Evolutionary conservation across 2,113 vertebrate genomes (phyloP), one percentile per base, ranked within the genome.

Genomic region (Nothocercus julius): DNA sequence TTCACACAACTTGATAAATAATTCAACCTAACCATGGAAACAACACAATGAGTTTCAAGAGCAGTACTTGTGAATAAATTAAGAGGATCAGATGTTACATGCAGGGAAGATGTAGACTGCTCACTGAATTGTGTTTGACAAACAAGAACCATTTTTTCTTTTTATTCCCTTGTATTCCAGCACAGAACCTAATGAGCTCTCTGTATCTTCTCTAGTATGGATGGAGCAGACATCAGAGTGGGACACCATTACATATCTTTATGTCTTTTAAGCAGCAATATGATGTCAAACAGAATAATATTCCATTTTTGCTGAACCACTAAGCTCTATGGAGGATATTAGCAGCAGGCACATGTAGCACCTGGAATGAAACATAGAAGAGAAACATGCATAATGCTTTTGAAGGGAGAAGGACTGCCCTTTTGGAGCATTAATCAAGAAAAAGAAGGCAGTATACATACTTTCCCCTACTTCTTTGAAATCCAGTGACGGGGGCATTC

Each of bases 281-380:
- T 34, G 32, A 74, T 34, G 19, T 59, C 25, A 70, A 25, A 54
- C 2, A 64, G 0, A 0, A 30, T 53, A 40, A 38, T 25, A 70
- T 78, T 54, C 51, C 30, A 38, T 27, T 78, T 82, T 78, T 75
- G 15, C 13, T 49, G 27, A 8, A 38, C 22, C 3, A 3, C 9
- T 59, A 38, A 44, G 13, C n/a, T 20, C 38, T 69, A 4, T 70
- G 47, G 2, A 38, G 8, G 25, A 82, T 24, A 32, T 42, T n/a
- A 82, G 13, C 19, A 82, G 36, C 66, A 64, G 32, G 9, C 21
- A 30, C 56, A 12, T 53, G 47, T 73, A 51, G 28, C 36, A 27
- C 21, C 0, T 0, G 25, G 4, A 54, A 7, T 1, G 42, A 9
- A 47, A 73, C 40, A 69, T 0, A 0, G 70, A 54, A 83, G 18